phyloP scores from a whole-genome alignment of 1,140 invertebrate genomes.

The Drosophila aff. region DNA sequence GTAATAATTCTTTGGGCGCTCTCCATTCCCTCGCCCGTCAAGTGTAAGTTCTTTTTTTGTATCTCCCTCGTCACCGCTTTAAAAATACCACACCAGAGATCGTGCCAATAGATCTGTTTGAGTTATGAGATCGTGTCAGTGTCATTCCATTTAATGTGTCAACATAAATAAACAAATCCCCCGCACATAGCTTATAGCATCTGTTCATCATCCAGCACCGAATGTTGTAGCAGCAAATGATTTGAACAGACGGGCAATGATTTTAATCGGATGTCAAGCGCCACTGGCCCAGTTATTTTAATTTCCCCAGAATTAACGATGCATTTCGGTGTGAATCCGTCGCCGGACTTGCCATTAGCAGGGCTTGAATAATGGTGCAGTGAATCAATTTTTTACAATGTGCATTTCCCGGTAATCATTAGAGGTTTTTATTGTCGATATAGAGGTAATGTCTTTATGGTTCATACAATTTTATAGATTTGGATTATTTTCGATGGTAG shows the following conservation, averaged over 20 bases:
- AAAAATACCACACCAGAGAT: slow-evolving; percentile 37
- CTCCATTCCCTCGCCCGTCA: neutral
- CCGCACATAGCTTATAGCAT: slow-evolving; percentile 1
- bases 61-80: slow-evolving; percentile 3
- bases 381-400: neutral
- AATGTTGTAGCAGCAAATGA: slow-evolving; percentile 16
- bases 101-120: slow-evolving; percentile 41
- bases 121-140: slow-evolving; percentile 32
- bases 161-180: slow-evolving; percentile 69
- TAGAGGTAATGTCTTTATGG: slow-evolving; percentile 7
- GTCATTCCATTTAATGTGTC: slow-evolving; percentile 42
- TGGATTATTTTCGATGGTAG: neutral
- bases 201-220: slow-evolving; percentile 37
- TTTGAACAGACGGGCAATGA: slow-evolving; percentile 12
- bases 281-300: slow-evolving; percentile 82
- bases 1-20: slow-evolving; percentile 2
- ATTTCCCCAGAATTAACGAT: slow-evolving; percentile 63
- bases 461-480: neutral
- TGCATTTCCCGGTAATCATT: slow-evolving; percentile 22
- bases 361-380: slow-evolving; percentile 1
- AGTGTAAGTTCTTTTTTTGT: slow-evolving; percentile 21
- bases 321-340: slow-evolving; percentile 54
- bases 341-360: slow-evolving; percentile 20
- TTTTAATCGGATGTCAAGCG: slow-evolving; percentile 63
- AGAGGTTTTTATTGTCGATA: neutral